Evolutionary conservation across 2,888 invertebrate genomes (phyloP).

Genomic region (Chymomyza amoena): DNA sequence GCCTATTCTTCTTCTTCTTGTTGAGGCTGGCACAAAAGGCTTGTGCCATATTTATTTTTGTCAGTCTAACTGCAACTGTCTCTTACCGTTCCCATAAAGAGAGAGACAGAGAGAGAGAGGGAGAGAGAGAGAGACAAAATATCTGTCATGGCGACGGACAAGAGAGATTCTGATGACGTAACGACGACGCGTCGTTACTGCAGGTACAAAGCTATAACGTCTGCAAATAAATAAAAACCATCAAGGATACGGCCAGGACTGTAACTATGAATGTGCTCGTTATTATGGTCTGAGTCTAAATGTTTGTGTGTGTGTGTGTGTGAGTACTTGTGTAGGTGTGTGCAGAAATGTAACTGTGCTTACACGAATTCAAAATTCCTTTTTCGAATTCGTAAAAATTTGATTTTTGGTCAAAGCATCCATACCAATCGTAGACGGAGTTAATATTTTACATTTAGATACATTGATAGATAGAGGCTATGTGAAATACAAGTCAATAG

Average conservation of each 20-base stretch:
- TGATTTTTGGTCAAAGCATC: no score
- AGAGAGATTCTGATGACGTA: neutral
- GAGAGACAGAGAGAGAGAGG: no score
- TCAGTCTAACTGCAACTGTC: neutral
- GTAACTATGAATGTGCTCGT: neutral
- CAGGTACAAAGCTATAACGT: neutral
- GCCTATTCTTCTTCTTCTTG: neutral
- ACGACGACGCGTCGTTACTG: neutral
- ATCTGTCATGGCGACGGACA: neutral
- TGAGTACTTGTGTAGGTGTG: neutral
- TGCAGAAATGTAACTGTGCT: no score
- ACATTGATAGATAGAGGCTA: no score
- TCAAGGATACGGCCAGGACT: neutral
- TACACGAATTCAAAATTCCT: no score
- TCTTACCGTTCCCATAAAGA: neutral
- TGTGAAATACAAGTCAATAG: no score
- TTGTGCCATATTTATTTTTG: constrained; percentile 4
- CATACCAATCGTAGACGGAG: no score
- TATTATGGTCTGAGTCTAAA: neutral
- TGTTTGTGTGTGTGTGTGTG: neutral
- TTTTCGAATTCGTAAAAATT: no score
- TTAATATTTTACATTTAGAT: no score
- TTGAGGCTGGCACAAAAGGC: neutral
- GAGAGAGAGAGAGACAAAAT: neutral
- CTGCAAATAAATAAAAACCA: neutral